phyloP scores from a whole-genome alignment of 2,797 vertebrate species.

The Siniperca undulata region DNA sequence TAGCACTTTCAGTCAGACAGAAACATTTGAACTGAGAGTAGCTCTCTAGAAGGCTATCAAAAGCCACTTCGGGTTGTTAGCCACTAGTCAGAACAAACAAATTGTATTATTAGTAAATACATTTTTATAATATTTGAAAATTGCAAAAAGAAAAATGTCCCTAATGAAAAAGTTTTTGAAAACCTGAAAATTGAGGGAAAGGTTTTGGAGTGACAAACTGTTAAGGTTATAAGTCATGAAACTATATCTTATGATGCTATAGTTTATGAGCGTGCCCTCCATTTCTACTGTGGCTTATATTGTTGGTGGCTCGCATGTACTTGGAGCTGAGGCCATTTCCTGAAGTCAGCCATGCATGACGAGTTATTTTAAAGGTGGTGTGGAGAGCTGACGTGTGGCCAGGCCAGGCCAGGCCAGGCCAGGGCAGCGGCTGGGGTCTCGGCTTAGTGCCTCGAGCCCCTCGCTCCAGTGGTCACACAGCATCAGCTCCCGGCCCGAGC shows the following conservation, averaged over 20 bases:
- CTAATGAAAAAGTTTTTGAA: conserved; percentile 35
- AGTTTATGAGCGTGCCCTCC: conserved; percentile 25
- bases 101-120: conserved; percentile 23
- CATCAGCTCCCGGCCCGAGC: conserved; percentile 78
- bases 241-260: conserved; percentile 3
- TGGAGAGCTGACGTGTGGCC: conserved; percentile 81
- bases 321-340: conserved; percentile 60
- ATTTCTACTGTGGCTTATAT: conserved; percentile 25
- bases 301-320: conserved; percentile 33
- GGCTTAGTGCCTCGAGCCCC: conserved; percentile 78
- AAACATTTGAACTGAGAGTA: conserved; percentile 64
- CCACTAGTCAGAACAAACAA: conserved; percentile 63
- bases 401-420: conserved; percentile 43
- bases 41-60: conserved; percentile 55
- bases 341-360: conserved; percentile 65
- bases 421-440: conserved; percentile 68
- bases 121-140: conserved; percentile 27
- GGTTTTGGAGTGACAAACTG: background rate
- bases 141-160: conserved; percentile 22
- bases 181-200: background rate
- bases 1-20: conserved; percentile 64
- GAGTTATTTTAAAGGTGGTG: conserved; percentile 81
- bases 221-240: conserved; percentile 12
- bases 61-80: conserved; percentile 58
- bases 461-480: conserved; percentile 79